These are phyloP conservation scores for Enteromius treurensis DNA, from an alignment of 2,797 vertebrate genomes.

Conservation along the genomic window DNA sequence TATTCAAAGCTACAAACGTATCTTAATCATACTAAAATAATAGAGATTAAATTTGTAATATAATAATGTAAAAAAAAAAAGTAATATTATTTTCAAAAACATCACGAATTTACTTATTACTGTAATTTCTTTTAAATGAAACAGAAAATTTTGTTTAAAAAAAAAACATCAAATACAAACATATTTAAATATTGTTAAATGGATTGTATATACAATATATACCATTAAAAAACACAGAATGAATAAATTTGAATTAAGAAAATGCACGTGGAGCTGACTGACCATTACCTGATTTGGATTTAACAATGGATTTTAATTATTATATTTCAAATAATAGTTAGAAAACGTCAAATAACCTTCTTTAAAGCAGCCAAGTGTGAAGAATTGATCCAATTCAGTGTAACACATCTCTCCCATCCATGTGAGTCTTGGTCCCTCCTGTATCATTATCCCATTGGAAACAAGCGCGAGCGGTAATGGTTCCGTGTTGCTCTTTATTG, in stretches of 20 bases:
- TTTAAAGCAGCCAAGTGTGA: background rate
- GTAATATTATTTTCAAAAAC: background rate
- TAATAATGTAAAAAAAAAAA: background rate
- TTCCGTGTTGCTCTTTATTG: background rate
- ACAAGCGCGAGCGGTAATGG: background rate
- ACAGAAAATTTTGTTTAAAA: too few species aligned
- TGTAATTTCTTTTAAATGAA: too few species aligned
- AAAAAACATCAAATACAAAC: background rate
- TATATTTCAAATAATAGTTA: background rate
- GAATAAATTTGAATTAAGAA: background rate
- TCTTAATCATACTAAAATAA: background rate
- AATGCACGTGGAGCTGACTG: background rate
- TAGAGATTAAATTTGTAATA: background rate
- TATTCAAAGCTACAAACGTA: background rate
- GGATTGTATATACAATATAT: background rate
- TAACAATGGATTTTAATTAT: background rate
- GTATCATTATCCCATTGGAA: slow-evolving; percentile 20
- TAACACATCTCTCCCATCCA: background rate
- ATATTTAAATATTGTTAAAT: background rate
- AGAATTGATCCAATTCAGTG: background rate
- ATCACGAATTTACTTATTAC: background rate
- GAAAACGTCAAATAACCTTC: background rate
- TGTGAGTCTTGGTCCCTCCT: background rate
- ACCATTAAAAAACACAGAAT: background rate
- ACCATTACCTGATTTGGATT: slow-evolving; percentile 9